These are phyloP conservation scores for Prorops nasuta DNA, from an alignment of 1,140 invertebrate species.

Conservation along the genomic window DNA sequence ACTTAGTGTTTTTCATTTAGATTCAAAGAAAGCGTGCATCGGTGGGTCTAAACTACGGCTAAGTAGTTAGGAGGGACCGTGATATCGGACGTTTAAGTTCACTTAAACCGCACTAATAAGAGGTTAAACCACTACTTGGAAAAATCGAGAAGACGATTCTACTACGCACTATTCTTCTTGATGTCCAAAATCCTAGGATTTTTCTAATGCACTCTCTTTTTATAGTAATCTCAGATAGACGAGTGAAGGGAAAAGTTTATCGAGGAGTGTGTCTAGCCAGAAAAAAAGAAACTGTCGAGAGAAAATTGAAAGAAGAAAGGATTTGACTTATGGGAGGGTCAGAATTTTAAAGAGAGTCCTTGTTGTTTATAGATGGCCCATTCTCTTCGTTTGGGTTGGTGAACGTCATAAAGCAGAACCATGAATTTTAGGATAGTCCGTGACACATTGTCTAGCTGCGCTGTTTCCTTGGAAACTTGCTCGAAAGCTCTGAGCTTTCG, in stretches of 20 bases:
- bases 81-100: slow-evolving; percentile 56
- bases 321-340: not conserved
- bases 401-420: too few relatives aligned
- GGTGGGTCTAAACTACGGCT: slow-evolving; percentile 54
- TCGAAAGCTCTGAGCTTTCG: too few relatives aligned
- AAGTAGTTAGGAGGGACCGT: slow-evolving; percentile 58
- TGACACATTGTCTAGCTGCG: too few relatives aligned
- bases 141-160: slow-evolving; percentile 31
- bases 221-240: not conserved
- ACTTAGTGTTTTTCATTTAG: slow-evolving; percentile 31
- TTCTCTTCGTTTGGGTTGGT: too few relatives aligned
- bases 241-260: not conserved
- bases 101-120: slow-evolving; percentile 49
- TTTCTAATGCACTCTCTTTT: too few relatives aligned
- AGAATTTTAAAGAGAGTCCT: too few relatives aligned
- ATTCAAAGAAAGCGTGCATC: slow-evolving; percentile 51
- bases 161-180: slow-evolving; percentile 12
- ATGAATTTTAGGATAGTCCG: too few relatives aligned
- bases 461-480: too few relatives aligned
- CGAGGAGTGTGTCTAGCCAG: not conserved
- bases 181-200: not conserved
- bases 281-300: not conserved
- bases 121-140: slow-evolving; percentile 39
- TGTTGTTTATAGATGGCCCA: too few relatives aligned
- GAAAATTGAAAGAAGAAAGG: not conserved